Base-by-base conservation (phyloP, 2,797 vertebrate species). In the Crenuchus spilurus region DNA sequence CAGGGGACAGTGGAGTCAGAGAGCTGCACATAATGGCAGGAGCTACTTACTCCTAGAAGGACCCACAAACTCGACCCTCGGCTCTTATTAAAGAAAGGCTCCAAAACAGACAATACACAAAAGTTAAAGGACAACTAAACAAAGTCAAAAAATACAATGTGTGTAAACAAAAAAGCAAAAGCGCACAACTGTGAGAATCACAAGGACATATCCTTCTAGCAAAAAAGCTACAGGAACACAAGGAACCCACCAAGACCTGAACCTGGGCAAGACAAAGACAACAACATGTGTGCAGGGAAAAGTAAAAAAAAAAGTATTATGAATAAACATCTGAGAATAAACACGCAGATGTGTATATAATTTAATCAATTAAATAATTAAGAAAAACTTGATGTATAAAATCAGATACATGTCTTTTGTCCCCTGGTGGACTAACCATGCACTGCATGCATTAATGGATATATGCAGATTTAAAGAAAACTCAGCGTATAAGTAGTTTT, bases 1-100 rank as follows among this genome's bases (percentile, higher is more conserved):
- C 58, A 80, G 84, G 84, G 80, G 74, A 78, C 31, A 60, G 55
- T 11, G 57, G 72, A 76, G 60, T 75, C 44, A n/a, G 22, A 48
- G 73, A 49, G 22, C 63, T 57, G 60, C 13, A 16, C 30, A 79
- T 70, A 72, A 74, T 72, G 58, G 60, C 70, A 24, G 55, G 62
- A 68, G 68, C 68, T 52, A 33, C 73, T 26, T 60, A 51, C 49
- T 69, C 74, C 48, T 70, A 51, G 75, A 68, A 73, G 37, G 35
- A 61, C 61, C 37, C 64, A 55, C 51, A 70, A 26, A 55, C 63
- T 39, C 26, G 48, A 64, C 10, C 5, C 70, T 55, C 70, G 46
- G 49, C 37, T 24, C 31, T 13, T 66, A 64, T n/a, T n/a, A 71
- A 62, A 26, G 57, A 42, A 51, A 42, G 24, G 49, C 11, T 22